phyloP scores from a whole-genome alignment of 2,797 vertebrate species.

The Sardinella longiceps region DNA sequence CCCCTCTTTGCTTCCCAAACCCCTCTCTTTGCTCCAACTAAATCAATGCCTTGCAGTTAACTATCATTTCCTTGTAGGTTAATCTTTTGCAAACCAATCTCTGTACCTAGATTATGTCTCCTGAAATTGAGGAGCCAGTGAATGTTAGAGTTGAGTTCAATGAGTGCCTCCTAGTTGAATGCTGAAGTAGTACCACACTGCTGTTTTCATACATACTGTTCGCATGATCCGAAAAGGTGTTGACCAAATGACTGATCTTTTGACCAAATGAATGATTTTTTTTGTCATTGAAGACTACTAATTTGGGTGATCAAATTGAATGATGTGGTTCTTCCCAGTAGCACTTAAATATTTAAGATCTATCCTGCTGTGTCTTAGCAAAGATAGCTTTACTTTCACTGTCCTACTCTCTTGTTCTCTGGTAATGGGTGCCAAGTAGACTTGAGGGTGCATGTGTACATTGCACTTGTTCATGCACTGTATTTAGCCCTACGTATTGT shows the following conservation, averaged over 20 bases:
- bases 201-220: neutral
- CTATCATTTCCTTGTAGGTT: slow-evolving; percentile 34
- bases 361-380: neutral
- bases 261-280: neutral
- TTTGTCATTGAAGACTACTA: neutral
- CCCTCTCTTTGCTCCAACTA: neutral
- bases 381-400: neutral
- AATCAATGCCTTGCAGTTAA: neutral
- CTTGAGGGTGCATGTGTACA: slow-evolving; percentile 22
- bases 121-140: neutral
- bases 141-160: neutral
- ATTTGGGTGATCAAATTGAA: neutral
- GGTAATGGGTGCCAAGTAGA: slow-evolving; percentile 24
- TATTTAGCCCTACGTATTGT: neutral
- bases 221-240: neutral
- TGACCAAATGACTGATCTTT: neutral
- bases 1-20: neutral
- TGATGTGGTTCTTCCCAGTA: neutral
- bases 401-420: slow-evolving; percentile 12
- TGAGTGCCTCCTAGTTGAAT: neutral
- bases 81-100: slow-evolving; percentile 71
- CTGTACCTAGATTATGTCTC: slow-evolving; percentile 19
- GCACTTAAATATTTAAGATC: neutral
- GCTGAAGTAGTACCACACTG: neutral
- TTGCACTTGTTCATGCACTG: slow-evolving; percentile 6